phyloP scores from a whole-genome alignment of 2,888 invertebrate species.

The Netelia fuscicornis region DNA sequence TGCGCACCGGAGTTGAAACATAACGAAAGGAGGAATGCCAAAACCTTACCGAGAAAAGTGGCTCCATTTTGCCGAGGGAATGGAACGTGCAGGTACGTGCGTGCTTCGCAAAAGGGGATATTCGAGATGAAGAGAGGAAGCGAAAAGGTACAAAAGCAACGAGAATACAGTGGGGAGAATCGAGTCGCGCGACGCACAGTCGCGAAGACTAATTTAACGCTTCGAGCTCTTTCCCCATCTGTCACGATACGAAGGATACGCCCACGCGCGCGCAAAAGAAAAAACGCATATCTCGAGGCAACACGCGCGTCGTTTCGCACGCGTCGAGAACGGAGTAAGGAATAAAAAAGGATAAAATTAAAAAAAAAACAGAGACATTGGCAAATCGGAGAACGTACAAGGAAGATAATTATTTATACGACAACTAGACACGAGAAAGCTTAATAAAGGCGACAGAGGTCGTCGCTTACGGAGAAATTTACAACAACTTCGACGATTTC shows the following conservation, averaged over 20 bases:
- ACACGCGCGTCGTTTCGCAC: not conserved
- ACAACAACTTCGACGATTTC: slow-evolving; percentile 8
- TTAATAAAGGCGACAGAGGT: not conserved
- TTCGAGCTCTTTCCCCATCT: slow-evolving; percentile 68
- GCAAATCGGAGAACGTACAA: not conserved
- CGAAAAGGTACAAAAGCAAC: slow-evolving; percentile 32
- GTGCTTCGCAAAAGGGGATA: slow-evolving; percentile 26
- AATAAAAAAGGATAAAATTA: slow-evolving; percentile 6
- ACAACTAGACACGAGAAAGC: not conserved
- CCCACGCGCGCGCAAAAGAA: slow-evolving; percentile 6
- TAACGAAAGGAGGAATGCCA: slow-evolving; percentile 31
- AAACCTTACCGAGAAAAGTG: slow-evolving; percentile 11
- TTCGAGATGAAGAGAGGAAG: slow-evolving; percentile 22
- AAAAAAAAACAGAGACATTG: not conserved
- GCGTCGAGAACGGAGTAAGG: slow-evolving; percentile 9
- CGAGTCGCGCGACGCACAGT: slow-evolving; percentile 40
- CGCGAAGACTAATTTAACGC: slow-evolving; percentile 72
- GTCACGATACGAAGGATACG: slow-evolving; percentile 53
- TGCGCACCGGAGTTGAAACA: not conserved
- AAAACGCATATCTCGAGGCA: slow-evolving; percentile 28
- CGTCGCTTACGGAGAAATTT: not conserved
- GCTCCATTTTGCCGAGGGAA: slow-evolving; percentile 18
- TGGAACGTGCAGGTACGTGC: slow-evolving; percentile 18
- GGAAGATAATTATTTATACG: not conserved
- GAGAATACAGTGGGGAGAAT: slow-evolving; percentile 32